These are phyloP conservation scores for Litocranius walleri DNA, from an alignment of 2,113 vertebrate species.

Conservation along the genomic window DNA sequence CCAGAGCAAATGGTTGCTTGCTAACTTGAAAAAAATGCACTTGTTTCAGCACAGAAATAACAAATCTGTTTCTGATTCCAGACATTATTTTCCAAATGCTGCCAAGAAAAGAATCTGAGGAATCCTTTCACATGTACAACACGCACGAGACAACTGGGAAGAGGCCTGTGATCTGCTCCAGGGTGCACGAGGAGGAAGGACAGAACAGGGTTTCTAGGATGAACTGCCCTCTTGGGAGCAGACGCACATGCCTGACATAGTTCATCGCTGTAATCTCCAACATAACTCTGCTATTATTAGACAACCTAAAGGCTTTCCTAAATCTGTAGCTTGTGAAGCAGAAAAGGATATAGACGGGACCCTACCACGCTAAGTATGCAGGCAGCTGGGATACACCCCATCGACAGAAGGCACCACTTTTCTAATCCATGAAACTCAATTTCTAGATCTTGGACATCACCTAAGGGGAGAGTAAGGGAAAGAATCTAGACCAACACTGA, in stretches of 20 bases:
- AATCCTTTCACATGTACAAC: slow-evolving; percentile 78
- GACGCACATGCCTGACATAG: slow-evolving; percentile 79
- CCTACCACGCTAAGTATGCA: slow-evolving; percentile 1
- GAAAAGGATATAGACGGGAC: slow-evolving; percentile 54
- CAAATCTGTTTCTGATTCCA: slow-evolving; percentile 85
- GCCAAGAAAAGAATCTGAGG: slow-evolving; percentile 83
- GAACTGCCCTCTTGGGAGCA: slow-evolving; percentile 70
- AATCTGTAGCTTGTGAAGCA: slow-evolving; percentile 76
- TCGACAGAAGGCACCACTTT: not conserved
- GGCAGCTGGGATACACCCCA: slow-evolving; percentile 51
- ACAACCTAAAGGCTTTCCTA: slow-evolving; percentile 72
- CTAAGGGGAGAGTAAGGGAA: not conserved
- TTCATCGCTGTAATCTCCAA: slow-evolving; percentile 71
- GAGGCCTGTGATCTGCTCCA: slow-evolving; percentile 64
- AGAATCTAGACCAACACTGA: not conserved
- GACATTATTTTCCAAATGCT: slow-evolving; percentile 76
- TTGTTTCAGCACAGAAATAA: slow-evolving; percentile 76
- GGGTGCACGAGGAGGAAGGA: not conserved
- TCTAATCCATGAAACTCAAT: slow-evolving; percentile 18
- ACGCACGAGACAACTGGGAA: slow-evolving; percentile 82
- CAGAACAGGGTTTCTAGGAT: slow-evolving; percentile 59
- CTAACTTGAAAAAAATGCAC: slow-evolving; percentile 74
- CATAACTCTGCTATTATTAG: slow-evolving; percentile 83
- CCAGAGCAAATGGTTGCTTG: slow-evolving; percentile 55
- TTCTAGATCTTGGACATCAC: not conserved